phyloP scores from a whole-genome alignment of 2,888 invertebrate genomes.

The Acanthococcus lagerstroemiae region DNA sequence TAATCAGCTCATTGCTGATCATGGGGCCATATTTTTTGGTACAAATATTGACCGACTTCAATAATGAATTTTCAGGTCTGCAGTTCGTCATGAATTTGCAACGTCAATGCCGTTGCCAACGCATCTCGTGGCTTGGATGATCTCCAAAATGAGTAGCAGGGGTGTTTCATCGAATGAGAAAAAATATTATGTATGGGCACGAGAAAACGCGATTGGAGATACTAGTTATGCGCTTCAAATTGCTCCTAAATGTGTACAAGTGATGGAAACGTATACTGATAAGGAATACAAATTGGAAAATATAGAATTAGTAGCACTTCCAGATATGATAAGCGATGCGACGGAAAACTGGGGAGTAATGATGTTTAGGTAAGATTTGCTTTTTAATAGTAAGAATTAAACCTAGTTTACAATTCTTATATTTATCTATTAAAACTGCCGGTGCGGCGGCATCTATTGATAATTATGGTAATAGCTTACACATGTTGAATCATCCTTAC shows the following conservation, averaged over 20 bases:
- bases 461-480: no score
- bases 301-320: slow-evolving; percentile 85
- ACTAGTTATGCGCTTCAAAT: slow-evolving; percentile 44
- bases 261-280: slow-evolving; percentile 52
- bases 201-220: slow-evolving; percentile 38
- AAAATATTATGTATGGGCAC: slow-evolving; percentile 32
- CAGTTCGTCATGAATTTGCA: no score
- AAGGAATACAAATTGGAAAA: slow-evolving; percentile 55
- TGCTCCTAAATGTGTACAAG: slow-evolving; percentile 47
- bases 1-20: no score
- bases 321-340: slow-evolving; percentile 78
- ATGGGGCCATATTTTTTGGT: no score
- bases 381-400: no score
- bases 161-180: neutral
- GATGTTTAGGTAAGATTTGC: neutral
- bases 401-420: no score
- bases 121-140: slow-evolving; percentile 73
- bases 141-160: slow-evolving; percentile 60
- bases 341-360: slow-evolving; percentile 76
- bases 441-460: no score
- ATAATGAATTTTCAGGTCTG: no score
- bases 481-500: no score
- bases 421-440: no score
- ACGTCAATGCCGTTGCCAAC: no score
- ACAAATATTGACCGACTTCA: no score